phyloP scores from a whole-genome alignment of 2,113 vertebrate genomes.

The Shinisaurus crocodilurus region DNA sequence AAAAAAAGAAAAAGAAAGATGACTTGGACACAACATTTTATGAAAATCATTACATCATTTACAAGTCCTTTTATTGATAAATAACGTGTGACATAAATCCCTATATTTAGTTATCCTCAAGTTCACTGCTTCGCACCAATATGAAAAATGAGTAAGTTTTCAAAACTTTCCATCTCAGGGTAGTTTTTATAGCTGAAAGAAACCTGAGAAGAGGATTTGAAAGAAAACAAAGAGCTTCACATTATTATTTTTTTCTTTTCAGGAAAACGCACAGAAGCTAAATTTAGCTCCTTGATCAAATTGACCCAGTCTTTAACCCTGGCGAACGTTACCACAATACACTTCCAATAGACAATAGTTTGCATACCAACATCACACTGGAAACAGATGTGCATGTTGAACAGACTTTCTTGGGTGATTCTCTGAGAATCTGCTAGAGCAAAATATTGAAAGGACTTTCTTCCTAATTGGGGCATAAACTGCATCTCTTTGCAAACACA shows the following conservation, averaged over 20 bases:
- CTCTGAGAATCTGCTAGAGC: slow-evolving; percentile 61
- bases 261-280: slow-evolving; percentile 88
- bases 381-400: slow-evolving; percentile 83
- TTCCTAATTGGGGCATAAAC: slow-evolving; percentile 70
- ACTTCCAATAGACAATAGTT: slow-evolving; percentile 88
- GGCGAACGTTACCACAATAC: slow-evolving; percentile 86
- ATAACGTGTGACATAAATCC: slow-evolving; percentile 46
- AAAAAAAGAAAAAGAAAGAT: background rate
- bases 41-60: slow-evolving; percentile 46
- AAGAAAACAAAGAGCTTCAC: slow-evolving; percentile 84
- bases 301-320: slow-evolving; percentile 90
- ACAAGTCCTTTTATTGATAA: slow-evolving; percentile 38
- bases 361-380: slow-evolving; percentile 85
- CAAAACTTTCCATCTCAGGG: slow-evolving; percentile 66
- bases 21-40: slow-evolving; percentile 46
- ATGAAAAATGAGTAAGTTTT: slow-evolving; percentile 66
- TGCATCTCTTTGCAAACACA: slow-evolving; percentile 66
- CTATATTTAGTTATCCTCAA: slow-evolving; percentile 20
- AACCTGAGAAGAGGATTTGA: slow-evolving; percentile 79
- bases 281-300: slow-evolving; percentile 90
- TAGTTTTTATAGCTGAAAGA: slow-evolving; percentile 76
- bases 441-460: slow-evolving; percentile 63
- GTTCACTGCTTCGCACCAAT: slow-evolving; percentile 52
- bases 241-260: slow-evolving; percentile 78
- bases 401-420: slow-evolving; percentile 66